Conservation (phyloP, 2,797 vertebrate species). For the Rhadinocentrus ornatus region DNA sequence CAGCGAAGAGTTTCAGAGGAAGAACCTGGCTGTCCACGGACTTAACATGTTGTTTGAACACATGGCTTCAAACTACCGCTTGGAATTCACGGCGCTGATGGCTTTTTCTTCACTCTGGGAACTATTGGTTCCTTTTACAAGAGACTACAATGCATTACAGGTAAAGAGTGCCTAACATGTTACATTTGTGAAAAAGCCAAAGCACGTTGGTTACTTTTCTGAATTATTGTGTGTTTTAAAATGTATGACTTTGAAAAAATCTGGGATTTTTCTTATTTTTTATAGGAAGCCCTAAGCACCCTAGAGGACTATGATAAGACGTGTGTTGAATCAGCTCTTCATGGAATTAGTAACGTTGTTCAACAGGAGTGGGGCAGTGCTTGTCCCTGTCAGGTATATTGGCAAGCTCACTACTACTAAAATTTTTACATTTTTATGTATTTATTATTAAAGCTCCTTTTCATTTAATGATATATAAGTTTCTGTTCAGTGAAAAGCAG, state of each 20-base stretch:
- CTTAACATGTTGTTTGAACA: slow-evolving; percentile 98
- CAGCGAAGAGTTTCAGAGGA: slow-evolving; percentile 94
- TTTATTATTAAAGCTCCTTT: too few species aligned
- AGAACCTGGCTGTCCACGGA: slow-evolving; percentile 94
- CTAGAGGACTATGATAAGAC: slow-evolving; percentile 99
- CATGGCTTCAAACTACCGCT: slow-evolving; percentile 97
- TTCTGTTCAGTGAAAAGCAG: neutral
- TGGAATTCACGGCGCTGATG: slow-evolving; percentile 95
- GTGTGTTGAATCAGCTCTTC: slow-evolving; percentile 91
- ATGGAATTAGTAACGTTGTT: slow-evolving; percentile 93
- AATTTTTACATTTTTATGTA: neutral
- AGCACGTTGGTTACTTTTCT: neutral
- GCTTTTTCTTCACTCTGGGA: slow-evolving; percentile 98
- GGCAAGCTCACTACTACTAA: neutral
- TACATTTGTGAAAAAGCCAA: neutral
- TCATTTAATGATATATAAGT: neutral
- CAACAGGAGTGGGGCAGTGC: slow-evolving; percentile 97
- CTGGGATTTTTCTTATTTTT: neutral
- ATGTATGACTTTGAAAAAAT: neutral
- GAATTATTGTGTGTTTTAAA: neutral
- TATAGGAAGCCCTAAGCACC: slow-evolving; percentile 93
- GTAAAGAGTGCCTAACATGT: slow-evolving; percentile 56
- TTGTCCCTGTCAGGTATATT: slow-evolving; percentile 94
- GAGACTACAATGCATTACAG: slow-evolving; percentile 97
- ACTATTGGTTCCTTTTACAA: slow-evolving; percentile 95